A percentile compares a stretch with the other conserved stretches of the same genome.
Conservation (phyloP, 2,888 invertebrate species). For the Osmoderma eremita region DNA sequence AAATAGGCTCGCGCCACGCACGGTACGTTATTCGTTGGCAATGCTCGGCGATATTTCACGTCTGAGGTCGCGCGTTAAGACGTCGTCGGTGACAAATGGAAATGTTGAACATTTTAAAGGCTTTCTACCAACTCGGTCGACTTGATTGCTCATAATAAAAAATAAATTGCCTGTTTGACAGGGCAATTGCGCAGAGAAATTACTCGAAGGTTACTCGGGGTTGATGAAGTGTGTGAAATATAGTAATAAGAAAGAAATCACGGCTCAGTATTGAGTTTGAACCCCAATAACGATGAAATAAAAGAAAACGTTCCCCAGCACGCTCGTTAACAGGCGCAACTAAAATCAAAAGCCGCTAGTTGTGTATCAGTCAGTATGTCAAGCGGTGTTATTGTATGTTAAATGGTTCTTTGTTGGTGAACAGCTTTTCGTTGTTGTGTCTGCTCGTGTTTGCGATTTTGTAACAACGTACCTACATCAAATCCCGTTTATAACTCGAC, state of each 20-base stretch:
- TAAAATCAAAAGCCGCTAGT: no score
- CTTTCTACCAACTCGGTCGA: not conserved
- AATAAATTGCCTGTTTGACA: slow-evolving; percentile 11
- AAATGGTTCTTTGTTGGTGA: no score
- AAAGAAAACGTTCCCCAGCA: no score
- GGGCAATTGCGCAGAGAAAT: not conserved
- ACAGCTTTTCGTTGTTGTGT: no score
- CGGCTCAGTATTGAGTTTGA: no score
- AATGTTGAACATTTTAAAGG: slow-evolving; percentile 1
- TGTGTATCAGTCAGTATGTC: no score
- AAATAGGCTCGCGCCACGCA: slow-evolving; percentile 4
- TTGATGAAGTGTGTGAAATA: not conserved
- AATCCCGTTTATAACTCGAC: no score
- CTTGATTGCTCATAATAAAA: not conserved
- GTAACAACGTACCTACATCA: no score
- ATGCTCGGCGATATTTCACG: not conserved
- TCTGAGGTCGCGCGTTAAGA: not conserved
- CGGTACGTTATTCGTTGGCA: not conserved
- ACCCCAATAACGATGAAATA: no score
- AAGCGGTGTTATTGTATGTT: no score
- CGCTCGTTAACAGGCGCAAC: no score
- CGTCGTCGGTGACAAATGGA: slow-evolving; percentile 17
- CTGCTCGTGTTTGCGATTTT: no score
- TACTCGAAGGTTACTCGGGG: not conserved
- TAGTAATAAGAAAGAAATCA: not conserved